phyloP scores from a whole-genome alignment of 2,797 vertebrate species.

The Onychomys arenicola region DNA sequence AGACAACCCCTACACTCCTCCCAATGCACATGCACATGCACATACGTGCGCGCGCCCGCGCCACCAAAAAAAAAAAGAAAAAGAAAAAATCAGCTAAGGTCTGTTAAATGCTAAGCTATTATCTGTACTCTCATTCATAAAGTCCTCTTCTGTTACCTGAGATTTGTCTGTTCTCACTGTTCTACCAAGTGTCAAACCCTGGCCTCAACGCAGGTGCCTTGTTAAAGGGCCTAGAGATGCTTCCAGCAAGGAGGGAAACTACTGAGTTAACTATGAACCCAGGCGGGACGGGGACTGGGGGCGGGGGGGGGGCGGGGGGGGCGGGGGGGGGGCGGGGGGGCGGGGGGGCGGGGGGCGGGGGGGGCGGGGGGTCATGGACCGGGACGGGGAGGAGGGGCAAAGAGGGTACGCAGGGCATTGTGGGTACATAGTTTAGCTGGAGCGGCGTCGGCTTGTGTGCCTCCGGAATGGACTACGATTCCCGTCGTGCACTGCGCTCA shows the following conservation, averaged over 20 bases:
- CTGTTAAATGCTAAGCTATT: conserved; percentile 2
- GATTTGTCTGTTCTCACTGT: neutral
- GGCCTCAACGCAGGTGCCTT: neutral
- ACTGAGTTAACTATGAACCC: neutral
- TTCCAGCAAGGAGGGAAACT: neutral
- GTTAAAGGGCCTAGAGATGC: neutral
- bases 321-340: accelerated
- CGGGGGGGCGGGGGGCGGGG: accelerated
- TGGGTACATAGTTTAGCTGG: conserved; percentile 69
- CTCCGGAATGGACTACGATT: conserved; percentile 46
- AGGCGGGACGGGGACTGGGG: accelerated
- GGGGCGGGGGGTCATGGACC: no score
- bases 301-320: accelerated
- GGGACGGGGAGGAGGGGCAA: neutral
- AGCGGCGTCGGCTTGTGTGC: neutral
- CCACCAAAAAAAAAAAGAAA: neutral
- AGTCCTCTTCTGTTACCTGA: conserved; percentile 51
- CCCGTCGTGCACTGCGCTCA: conserved; percentile 53
- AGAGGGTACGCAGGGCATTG: conserved; percentile 48
- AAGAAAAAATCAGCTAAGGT: neutral
- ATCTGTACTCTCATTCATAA: conserved; percentile 71
- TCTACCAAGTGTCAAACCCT: neutral
- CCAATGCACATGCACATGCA: neutral
- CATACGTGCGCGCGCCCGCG: accelerated
- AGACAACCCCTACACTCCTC: neutral